phyloP scores from a whole-genome alignment of 2,113 vertebrate genomes.

The Naja naja region DNA sequence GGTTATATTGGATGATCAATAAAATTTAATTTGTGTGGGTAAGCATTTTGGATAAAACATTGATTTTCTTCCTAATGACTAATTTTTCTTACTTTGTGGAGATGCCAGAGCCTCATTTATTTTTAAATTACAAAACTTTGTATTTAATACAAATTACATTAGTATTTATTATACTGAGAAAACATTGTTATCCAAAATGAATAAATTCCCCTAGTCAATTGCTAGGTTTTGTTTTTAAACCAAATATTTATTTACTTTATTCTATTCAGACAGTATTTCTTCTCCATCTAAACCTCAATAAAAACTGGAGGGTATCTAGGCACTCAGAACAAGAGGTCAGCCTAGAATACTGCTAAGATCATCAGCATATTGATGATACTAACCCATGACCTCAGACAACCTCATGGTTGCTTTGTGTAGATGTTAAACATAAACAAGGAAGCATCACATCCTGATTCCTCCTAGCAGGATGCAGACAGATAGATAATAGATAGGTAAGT shows the following conservation, averaged over 20 bases:
- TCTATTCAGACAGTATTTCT: neutral
- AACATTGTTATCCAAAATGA: neutral
- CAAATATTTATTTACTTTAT: neutral
- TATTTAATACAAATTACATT: conserved; percentile 13
- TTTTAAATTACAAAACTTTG: conserved; percentile 14
- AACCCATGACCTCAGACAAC: neutral
- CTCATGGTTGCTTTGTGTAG: neutral
- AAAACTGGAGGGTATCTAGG: neutral
- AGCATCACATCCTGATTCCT: neutral
- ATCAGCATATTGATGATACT: neutral
- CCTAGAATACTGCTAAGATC: neutral
- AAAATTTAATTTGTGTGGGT: conserved; percentile 7
- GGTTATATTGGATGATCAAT: conserved; percentile 5
- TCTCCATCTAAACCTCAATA: neutral
- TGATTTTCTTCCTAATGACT: conserved; percentile 11
- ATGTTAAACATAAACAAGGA: neutral
- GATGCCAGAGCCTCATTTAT: neutral
- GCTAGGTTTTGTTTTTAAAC: neutral
- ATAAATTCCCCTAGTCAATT: neutral
- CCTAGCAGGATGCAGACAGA: neutral
- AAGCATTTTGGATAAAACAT: conserved; percentile 2
- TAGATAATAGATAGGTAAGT: too few relatives aligned
- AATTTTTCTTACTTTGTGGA: conserved; percentile 23
- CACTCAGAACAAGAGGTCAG: neutral
- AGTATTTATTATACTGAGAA: neutral